Conservation (phyloP, 2,888 invertebrate genomes). For the Metacarcinus magister region DNA sequence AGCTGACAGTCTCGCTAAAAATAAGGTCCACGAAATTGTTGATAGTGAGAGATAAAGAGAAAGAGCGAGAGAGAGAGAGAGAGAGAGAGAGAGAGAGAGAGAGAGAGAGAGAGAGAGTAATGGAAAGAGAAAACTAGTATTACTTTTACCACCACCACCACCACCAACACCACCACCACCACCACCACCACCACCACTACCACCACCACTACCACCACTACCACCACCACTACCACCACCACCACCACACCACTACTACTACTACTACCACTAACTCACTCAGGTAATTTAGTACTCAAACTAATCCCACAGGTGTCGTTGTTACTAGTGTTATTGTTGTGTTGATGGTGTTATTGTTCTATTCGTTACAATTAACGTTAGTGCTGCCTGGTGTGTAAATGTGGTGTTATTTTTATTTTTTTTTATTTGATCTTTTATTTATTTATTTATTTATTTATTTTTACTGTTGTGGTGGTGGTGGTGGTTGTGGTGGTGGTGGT, state of each 20-base stretch:
- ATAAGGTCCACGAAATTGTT: neutral
- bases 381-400: neutral
- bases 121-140: neutral
- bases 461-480: no score
- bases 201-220: neutral
- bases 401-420: neutral
- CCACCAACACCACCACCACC: neutral
- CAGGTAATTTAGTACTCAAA: neutral
- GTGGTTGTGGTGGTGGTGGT: no score
- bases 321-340: neutral
- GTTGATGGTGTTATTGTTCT: neutral
- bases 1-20: neutral
- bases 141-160: neutral
- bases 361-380: neutral
- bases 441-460: neutral
- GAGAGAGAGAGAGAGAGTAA: neutral
- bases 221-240: neutral
- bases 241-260: no score
- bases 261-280: neutral
- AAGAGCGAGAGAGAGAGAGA: neutral
- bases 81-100: neutral
- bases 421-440: neutral
- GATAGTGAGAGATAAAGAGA: neutral
- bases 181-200: neutral
- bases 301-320: slow-evolving; percentile 15